Conservation (phyloP, 1,140 invertebrate genomes). For the Nephila pilipes region DNA sequence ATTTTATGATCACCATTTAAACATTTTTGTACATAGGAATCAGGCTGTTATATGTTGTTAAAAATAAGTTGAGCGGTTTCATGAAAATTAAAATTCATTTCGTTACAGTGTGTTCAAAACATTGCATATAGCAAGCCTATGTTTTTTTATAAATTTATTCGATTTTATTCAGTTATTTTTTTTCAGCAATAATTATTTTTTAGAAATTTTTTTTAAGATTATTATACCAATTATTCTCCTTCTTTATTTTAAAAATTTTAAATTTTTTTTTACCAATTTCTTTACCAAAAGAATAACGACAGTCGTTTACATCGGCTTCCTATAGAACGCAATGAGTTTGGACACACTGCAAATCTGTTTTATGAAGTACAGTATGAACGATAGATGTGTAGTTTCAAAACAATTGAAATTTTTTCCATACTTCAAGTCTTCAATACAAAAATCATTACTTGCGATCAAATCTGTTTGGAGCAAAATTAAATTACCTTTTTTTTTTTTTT, state of each 20-base stretch:
- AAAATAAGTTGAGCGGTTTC: conserved; percentile 73
- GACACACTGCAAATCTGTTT: neutral
- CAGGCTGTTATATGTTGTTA: conserved; percentile 43
- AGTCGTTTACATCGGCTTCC: neutral
- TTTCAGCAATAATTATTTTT: neutral
- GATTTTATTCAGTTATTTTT: neutral
- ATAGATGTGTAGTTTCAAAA: neutral
- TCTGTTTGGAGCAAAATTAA: neutral
- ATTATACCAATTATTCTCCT: neutral
- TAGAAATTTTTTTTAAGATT: neutral
- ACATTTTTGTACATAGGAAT: conserved; percentile 76
- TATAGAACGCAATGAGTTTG: conserved; percentile 1
- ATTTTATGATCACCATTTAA: conserved; percentile 66
- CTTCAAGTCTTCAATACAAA: conserved; percentile 40
- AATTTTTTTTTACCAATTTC: neutral
- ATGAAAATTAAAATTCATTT: conserved; percentile 64
- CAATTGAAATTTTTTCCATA: conserved; percentile 17
- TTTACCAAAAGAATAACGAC: neutral
- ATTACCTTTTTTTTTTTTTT: neutral
- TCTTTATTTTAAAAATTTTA: neutral
- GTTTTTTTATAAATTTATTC: neutral
- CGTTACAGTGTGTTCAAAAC: conserved; percentile 22
- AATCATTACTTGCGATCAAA: conserved; percentile 37
- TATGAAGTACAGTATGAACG: conserved; percentile 3
- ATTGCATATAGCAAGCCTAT: neutral